Evolutionary conservation across 2,888 invertebrate species (phyloP).

Genomic region (Plutella xylostella): DNA sequence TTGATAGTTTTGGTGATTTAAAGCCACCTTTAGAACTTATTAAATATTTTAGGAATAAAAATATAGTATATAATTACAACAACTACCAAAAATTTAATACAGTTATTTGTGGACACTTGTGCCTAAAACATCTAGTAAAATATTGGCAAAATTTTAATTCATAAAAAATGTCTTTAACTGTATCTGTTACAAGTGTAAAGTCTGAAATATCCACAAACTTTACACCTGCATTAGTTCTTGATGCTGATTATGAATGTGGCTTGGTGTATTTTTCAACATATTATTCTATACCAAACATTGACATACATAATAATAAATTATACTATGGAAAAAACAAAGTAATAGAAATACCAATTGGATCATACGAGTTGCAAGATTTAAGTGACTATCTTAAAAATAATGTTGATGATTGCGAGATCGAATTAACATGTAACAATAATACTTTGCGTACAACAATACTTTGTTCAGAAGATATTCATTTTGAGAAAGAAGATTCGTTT

Average conservation of each 20-base stretch:
- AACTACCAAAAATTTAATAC: slow-evolving; percentile 2
- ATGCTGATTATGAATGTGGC: slow-evolving; percentile 18
- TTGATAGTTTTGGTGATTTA: slow-evolving; percentile 33
- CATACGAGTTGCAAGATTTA: slow-evolving; percentile 28
- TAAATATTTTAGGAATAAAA: slow-evolving; percentile 15
- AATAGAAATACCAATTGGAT: slow-evolving; percentile 24
- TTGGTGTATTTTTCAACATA: slow-evolving; percentile 17
- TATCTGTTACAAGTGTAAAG: slow-evolving; percentile 18
- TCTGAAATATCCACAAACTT: slow-evolving; percentile 13
- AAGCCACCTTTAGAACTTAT: slow-evolving; percentile 26
- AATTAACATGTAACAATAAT: slow-evolving; percentile 3
- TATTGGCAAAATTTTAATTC: slow-evolving; percentile 3
- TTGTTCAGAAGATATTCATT: slow-evolving; percentile 1
- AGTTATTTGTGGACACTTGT: slow-evolving; percentile 7
- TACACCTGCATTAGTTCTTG: too few relatives aligned
- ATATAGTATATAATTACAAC: slow-evolving; percentile 23
- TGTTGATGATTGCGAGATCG: neutral
- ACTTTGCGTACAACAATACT: neutral
- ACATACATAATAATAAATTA: slow-evolving; percentile 28
- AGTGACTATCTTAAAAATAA: neutral
- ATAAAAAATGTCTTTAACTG: slow-evolving; percentile 15
- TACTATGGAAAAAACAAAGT: slow-evolving; percentile 20
- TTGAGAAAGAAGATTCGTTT: neutral
- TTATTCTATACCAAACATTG: slow-evolving; percentile 26
- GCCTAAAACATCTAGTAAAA: slow-evolving; percentile 4